A percentile compares a stretch with the other conserved stretches of the same genome.
phyloP scores from a whole-genome alignment of 2,888 invertebrate genomes.

The Chloroclysta siterata region DNA sequence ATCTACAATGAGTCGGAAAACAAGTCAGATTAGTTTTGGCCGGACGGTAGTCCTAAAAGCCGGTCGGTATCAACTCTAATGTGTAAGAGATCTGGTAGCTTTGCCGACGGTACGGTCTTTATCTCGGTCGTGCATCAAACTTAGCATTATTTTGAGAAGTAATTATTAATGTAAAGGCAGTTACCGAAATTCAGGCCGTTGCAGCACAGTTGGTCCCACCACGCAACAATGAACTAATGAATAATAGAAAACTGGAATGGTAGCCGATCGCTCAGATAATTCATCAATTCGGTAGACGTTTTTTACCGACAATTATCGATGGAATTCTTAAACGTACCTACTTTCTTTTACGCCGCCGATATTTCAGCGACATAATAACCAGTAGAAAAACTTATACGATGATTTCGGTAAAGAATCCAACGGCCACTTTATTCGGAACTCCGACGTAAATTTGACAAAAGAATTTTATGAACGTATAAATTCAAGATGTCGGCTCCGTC shows the following conservation, averaged over 20 bases:
- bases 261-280: slow-evolving; percentile 78
- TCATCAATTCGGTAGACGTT: slow-evolving; percentile 71
- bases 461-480: slow-evolving; percentile 83
- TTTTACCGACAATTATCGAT: slow-evolving; percentile 69
- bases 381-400: slow-evolving; percentile 66
- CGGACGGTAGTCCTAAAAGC: slow-evolving; percentile 3
- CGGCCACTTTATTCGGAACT: slow-evolving; percentile 69
- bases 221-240: slow-evolving; percentile 76
- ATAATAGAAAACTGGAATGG: slow-evolving; percentile 76
- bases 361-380: slow-evolving; percentile 65
- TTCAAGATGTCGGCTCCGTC: slow-evolving; percentile 64
- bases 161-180: slow-evolving; percentile 82
- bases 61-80: slow-evolving; percentile 15
- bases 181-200: slow-evolving; percentile 81
- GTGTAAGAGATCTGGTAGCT: slow-evolving; percentile 45
- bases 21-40: slow-evolving; percentile 6
- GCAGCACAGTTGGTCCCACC: slow-evolving; percentile 60
- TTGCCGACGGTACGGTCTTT: slow-evolving; percentile 59
- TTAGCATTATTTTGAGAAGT: slow-evolving; percentile 84
- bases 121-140: slow-evolving; percentile 80
- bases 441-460: slow-evolving; percentile 82
- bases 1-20: too few species aligned
- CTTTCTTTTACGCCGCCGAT: slow-evolving; percentile 47
- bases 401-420: slow-evolving; percentile 78
- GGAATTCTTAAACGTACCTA: slow-evolving; percentile 54